These are phyloP conservation scores for Coluber constrictor DNA, from an alignment of 2,797 vertebrate species.

Conservation along the genomic window DNA sequence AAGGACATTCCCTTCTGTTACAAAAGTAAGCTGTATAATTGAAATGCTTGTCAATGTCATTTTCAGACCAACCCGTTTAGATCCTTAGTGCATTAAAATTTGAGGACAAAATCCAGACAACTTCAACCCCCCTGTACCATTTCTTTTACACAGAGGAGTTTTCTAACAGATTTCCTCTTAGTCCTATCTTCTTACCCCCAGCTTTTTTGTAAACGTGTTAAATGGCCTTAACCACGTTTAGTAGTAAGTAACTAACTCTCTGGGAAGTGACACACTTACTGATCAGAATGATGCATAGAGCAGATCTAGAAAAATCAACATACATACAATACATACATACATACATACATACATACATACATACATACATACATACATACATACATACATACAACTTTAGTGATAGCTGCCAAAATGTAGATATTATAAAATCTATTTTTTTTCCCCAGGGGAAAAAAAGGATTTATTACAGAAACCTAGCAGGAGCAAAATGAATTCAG, in stretches of 20 bases:
- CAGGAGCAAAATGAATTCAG: background rate
- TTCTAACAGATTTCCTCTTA: background rate
- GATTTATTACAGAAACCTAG: background rate
- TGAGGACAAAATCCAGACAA: background rate
- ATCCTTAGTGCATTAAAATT: background rate
- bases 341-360: background rate
- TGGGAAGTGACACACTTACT: background rate
- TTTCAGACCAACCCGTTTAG: background rate
- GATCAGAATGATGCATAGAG: background rate
- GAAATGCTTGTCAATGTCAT: background rate
- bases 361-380: background rate
- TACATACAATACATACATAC: background rate
- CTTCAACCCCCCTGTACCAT: background rate
- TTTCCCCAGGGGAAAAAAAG: background rate
- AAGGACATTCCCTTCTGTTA: background rate
- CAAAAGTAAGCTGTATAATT: background rate
- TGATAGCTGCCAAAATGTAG: conserved; percentile 8
- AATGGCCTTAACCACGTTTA: no score
- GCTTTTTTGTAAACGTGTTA: background rate
- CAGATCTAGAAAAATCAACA: background rate
- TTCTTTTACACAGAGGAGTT: no score
- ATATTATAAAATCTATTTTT: conserved; percentile 18
- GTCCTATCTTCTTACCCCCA: background rate
- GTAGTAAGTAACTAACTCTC: background rate
- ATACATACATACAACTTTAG: background rate